phyloP scores from a whole-genome alignment of 2,888 invertebrate genomes.

The Timema podura region DNA sequence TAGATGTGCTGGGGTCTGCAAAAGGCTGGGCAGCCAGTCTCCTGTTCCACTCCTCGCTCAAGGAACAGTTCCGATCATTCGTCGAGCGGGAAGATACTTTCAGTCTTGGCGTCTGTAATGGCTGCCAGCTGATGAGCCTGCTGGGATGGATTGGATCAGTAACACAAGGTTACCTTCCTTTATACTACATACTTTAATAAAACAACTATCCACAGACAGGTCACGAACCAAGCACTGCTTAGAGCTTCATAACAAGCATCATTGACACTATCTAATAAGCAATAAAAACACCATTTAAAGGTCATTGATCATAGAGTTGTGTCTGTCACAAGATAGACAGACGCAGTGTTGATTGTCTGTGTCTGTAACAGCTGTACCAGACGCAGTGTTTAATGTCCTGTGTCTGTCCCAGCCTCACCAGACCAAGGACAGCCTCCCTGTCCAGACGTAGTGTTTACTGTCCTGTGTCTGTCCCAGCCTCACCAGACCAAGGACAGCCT shows the following conservation, averaged over 20 bases:
- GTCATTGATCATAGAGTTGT: too few relatives aligned
- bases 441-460: too few relatives aligned
- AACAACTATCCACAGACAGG: too few relatives aligned
- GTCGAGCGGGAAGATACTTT: constrained; percentile 75
- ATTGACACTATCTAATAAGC: too few relatives aligned
- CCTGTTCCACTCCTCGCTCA: constrained; percentile 70
- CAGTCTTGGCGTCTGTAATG: constrained; percentile 97
- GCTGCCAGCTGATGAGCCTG: constrained; percentile 92
- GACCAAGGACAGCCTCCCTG: constrained; percentile 34
- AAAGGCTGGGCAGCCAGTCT: constrained; percentile 97
- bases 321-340: too few relatives aligned
- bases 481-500: neutral
- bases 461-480: neutral
- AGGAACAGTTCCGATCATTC: constrained; percentile 74
- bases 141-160: constrained; percentile 81
- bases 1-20: constrained; percentile 92
- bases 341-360: neutral
- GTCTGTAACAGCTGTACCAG: neutral
- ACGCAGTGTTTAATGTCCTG: neutral
- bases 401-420: neutral
- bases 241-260: too few relatives aligned
- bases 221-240: too few relatives aligned
- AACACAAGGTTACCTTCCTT: neutral
- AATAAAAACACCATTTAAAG: too few relatives aligned
- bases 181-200: too few relatives aligned